Evolutionary conservation across 2,797 vertebrate species (phyloP), one percentile per base, ranked within the genome.

Genomic region (Cetoscarus ocellatus): DNA sequence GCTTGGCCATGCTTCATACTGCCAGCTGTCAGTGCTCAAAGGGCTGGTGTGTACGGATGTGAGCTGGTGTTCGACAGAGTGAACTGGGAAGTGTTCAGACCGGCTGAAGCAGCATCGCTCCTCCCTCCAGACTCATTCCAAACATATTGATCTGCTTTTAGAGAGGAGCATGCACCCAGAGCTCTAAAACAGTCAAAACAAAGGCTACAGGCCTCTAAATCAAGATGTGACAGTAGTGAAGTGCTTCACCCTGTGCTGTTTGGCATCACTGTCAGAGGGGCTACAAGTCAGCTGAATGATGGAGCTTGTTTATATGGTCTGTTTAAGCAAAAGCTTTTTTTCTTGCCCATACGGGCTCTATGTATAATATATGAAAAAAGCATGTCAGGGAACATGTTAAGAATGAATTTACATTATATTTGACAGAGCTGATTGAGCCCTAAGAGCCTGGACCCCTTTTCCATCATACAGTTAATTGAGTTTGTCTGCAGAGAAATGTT

Each of bases 131-230:
- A 81, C 77, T 79, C 71, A 82, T 86, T 87, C 60, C 78, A 87
- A 90, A 90, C 81, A 70, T 88, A 91, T 91, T 79, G 87, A 90
- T 91, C 80, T 67, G 63, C 72, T 82, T 85, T 88, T 81, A 79
- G 65, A 83, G 70, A 69, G 54, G 71, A 76, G 75, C 51, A 74
- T 59, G 39, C 62, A 73, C 75, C 75, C 72, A 72, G 67, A 79
- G 78, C 80, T 82, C 52, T 79, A 75, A 81, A 90, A 83, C 77
- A 67, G 83, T 87, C 79, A 63, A 79, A 90, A 73, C 65, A 79
- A 86, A 79, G 73, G 80, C 70, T 82, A 62, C 53, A 27, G 75
- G 84, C 83, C 72, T 83, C 60, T 90, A 82, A 86, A 82, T 88
- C 75, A 86, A 81, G 75, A 82, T 67, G 51, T 73, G 73, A 60